phyloP scores from a whole-genome alignment of 1,140 invertebrate species.

The Phortica variegata region DNA sequence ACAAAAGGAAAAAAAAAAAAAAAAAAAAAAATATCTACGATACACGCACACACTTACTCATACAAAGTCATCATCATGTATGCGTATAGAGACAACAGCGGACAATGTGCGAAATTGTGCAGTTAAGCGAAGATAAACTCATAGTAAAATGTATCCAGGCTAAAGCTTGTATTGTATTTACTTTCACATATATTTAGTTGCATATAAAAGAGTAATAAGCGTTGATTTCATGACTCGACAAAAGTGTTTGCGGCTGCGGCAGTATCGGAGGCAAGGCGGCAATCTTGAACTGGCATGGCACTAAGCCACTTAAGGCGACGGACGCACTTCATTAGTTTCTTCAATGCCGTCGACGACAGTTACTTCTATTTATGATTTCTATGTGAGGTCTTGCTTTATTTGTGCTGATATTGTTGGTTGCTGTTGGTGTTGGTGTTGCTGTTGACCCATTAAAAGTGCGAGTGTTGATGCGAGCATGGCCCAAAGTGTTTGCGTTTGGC shows the following conservation, averaged over 20 bases:
- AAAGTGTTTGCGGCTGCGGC: slow-evolving; percentile 10
- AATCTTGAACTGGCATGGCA: slow-evolving; percentile 31
- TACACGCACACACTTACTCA: slow-evolving; percentile 3
- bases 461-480: background rate
- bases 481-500: slow-evolving; percentile 19
- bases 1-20: slow-evolving; percentile 36
- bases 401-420: too few species aligned
- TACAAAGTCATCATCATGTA: background rate
- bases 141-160: background rate
- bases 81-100: slow-evolving; percentile 11
- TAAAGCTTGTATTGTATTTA: slow-evolving; percentile 27
- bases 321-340: slow-evolving; percentile 52
- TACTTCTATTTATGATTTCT: slow-evolving; percentile 48
- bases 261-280: background rate
- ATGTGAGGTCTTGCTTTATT: too few species aligned
- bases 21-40: slow-evolving; percentile 29
- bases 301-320: slow-evolving; percentile 51
- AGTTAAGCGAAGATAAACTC: too few species aligned
- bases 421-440: slow-evolving; percentile 3
- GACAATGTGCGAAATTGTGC: too few species aligned
- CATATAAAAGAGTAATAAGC: slow-evolving; percentile 46
- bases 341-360: slow-evolving; percentile 24
- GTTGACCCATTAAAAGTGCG: background rate
- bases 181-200: slow-evolving; percentile 32
- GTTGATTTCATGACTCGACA: slow-evolving; percentile 44